Evolutionary conservation across 2,797 vertebrate genomes (phyloP).

Genomic region (Sorex maritimensis): DNA sequence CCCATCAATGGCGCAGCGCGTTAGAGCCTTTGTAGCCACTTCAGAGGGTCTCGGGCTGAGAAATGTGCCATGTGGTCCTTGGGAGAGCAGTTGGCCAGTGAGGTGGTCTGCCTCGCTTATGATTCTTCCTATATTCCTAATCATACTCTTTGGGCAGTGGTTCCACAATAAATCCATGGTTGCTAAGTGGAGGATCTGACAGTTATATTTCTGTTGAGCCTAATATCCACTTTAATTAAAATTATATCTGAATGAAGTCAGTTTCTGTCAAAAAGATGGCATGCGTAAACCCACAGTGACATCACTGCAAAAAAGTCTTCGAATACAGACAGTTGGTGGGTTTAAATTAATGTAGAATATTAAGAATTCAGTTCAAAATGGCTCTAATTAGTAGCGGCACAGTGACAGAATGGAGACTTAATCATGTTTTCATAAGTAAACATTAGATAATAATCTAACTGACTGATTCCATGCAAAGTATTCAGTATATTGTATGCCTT

Average conservation of each 20-base stretch:
- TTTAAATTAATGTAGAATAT: neutral
- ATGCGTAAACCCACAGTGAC: neutral
- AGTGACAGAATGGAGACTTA: neutral
- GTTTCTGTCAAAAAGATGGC: neutral
- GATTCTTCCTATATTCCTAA: conserved; percentile 1
- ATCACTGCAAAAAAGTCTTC: neutral
- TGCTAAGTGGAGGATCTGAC: neutral
- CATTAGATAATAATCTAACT: neutral
- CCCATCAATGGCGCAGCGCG: neutral
- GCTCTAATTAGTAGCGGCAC: conserved; percentile 12
- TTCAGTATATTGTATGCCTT: neutral
- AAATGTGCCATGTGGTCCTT: neutral
- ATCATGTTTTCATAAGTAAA: conserved; percentile 27
- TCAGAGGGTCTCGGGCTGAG: neutral
- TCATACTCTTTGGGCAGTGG: neutral
- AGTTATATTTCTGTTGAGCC: conserved; percentile 1
- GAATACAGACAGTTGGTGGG: neutral
- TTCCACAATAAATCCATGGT: neutral
- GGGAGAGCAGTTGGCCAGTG: neutral
- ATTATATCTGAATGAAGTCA: conserved; percentile 3
- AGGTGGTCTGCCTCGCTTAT: neutral
- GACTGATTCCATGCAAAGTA: neutral
- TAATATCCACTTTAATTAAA: neutral
- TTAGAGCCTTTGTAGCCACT: neutral
- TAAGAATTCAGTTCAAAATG: conserved; percentile 34